These are phyloP conservation scores for Prionailurus viverrinus DNA, from an alignment of 2,113 vertebrate genomes.

Conservation along the genomic window DNA sequence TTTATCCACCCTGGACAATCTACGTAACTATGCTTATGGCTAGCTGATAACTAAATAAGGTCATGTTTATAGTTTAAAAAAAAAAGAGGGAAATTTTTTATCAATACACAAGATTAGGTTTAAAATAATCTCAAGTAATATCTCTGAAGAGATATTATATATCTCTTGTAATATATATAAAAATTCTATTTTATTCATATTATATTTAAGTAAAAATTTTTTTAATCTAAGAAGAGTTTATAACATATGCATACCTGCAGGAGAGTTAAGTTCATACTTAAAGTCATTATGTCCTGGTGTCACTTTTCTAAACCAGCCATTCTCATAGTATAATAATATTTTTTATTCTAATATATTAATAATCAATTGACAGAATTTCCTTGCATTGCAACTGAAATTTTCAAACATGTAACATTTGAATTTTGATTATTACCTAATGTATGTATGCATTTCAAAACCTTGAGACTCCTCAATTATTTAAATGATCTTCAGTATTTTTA, in stretches of 20 bases:
- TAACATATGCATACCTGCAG: not conserved
- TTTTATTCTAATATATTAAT: conserved; percentile 43
- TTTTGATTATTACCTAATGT: not conserved
- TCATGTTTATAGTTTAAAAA: not conserved
- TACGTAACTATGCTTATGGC: not conserved
- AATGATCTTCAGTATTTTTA: not conserved
- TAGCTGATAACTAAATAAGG: not conserved
- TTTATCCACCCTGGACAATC: not conserved
- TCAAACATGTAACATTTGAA: conserved; percentile 15
- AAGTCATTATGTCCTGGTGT: not conserved
- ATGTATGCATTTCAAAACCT: not conserved
- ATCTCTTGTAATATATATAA: no score
- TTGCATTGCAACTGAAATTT: not conserved
- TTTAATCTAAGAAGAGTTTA: not conserved
- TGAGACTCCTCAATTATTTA: not conserved
- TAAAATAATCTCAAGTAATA: not conserved
- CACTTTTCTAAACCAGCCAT: not conserved
- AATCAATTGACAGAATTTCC: not conserved
- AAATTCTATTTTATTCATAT: not conserved
- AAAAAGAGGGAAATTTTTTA: not conserved
- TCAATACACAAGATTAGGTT: not conserved
- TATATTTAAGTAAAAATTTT: not conserved
- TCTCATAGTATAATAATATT: not conserved
- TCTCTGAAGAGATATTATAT: not conserved
- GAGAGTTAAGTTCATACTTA: not conserved